These are phyloP conservation scores for Rhinichthys osculus DNA, from an alignment of 2,797 vertebrate genomes.

Conservation along the genomic window DNA sequence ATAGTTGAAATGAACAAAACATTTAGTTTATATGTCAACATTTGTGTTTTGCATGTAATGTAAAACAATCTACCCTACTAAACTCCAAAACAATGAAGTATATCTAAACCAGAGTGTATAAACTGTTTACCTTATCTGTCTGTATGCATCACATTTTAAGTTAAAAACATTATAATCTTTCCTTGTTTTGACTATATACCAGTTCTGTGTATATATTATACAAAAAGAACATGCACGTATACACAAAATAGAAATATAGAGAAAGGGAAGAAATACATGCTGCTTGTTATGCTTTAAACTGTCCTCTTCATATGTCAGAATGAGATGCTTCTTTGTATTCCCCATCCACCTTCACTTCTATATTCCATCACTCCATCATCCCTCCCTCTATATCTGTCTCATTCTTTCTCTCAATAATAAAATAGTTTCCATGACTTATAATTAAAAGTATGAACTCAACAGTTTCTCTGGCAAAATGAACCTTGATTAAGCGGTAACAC, in stretches of 20 bases:
- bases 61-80: not conserved
- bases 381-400: not conserved
- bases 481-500: not conserved
- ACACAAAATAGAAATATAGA: not conserved
- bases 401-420: not conserved
- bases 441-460: slow-evolving; percentile 6
- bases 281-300: not conserved
- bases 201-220: slow-evolving; percentile 15
- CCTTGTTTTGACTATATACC: slow-evolving; percentile 1
- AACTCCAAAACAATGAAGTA: not conserved
- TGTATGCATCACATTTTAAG: not conserved
- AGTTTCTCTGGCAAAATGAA: not conserved
- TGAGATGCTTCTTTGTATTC: not conserved
- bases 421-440: not conserved
- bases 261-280: not conserved
- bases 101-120: not conserved
- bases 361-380: not conserved
- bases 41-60: not conserved
- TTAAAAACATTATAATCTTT: not conserved
- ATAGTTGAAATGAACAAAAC: not conserved
- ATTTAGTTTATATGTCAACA: not conserved
- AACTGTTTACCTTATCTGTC: not conserved
- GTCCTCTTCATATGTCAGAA: not conserved
- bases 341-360: not conserved
- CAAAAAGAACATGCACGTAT: not conserved